Evolutionary conservation across 2,113 vertebrate species (phyloP).

Genomic region (Campylorhamphus procurvoides): DNA sequence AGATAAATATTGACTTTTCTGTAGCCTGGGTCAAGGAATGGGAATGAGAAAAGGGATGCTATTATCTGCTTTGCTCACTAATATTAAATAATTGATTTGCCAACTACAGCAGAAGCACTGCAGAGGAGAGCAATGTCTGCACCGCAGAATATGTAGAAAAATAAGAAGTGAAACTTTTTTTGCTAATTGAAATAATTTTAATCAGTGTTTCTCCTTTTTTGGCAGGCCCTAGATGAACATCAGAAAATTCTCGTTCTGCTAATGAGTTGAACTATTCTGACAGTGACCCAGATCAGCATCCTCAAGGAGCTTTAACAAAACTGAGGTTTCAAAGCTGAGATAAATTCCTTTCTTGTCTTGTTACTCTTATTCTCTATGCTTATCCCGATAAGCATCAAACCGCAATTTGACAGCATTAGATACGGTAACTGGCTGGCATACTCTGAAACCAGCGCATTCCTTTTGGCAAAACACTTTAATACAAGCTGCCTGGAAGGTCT

Average conservation of each 20-base stretch:
- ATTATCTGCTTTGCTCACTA: neutral
- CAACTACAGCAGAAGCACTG: neutral
- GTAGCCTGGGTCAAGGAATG: neutral
- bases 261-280: neutral
- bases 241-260: constrained; percentile 35
- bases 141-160: neutral
- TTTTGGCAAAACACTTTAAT: constrained; percentile 26
- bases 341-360: neutral
- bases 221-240: neutral
- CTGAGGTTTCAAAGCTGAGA: neutral
- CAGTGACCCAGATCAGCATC: neutral
- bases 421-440: neutral
- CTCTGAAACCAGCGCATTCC: constrained; percentile 21
- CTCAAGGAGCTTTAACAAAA: neutral
- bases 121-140: neutral
- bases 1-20: constrained; percentile 16
- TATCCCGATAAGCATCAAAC: neutral
- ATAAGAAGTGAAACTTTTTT: neutral
- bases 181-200: neutral
- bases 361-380: neutral
- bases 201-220: neutral
- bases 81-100: constrained; percentile 44
- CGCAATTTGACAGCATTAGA: neutral
- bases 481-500: constrained; percentile 46
- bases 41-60: neutral